Evolutionary conservation across 2,113 vertebrate species (phyloP).

Genomic region (Rhea pennata): DNA sequence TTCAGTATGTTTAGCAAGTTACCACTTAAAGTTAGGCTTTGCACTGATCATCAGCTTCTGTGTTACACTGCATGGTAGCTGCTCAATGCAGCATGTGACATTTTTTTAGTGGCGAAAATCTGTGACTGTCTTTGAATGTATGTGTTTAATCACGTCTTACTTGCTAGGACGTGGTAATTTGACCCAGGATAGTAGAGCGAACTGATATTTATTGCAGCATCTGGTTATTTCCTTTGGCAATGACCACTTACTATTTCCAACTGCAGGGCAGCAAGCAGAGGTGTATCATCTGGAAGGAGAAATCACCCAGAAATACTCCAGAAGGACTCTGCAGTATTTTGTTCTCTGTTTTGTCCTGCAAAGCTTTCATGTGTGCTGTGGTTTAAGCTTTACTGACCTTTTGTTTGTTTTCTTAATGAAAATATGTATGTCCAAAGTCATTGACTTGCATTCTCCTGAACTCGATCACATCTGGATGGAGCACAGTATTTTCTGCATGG

Average conservation of each 20-base stretch:
- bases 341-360: neutral
- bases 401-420: neutral
- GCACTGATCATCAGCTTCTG: neutral
- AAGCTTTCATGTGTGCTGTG: neutral
- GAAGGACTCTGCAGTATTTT: neutral
- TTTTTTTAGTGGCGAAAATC: neutral
- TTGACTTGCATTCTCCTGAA: neutral
- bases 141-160: neutral
- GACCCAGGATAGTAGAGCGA: neutral
- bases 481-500: neutral
- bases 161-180: neutral
- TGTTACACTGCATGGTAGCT: neutral
- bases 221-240: neutral
- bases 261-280: neutral
- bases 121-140: neutral
- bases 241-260: neutral
- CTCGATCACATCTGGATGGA: neutral
- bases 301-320: neutral
- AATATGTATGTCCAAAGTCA: neutral
- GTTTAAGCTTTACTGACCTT: neutral
- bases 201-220: neutral
- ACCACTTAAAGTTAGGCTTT: neutral
- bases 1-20: neutral
- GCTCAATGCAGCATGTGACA: accelerated
- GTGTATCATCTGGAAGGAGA: neutral